phyloP scores from a whole-genome alignment of 2,113 vertebrate genomes.

The Lamprotornis superbus region DNA sequence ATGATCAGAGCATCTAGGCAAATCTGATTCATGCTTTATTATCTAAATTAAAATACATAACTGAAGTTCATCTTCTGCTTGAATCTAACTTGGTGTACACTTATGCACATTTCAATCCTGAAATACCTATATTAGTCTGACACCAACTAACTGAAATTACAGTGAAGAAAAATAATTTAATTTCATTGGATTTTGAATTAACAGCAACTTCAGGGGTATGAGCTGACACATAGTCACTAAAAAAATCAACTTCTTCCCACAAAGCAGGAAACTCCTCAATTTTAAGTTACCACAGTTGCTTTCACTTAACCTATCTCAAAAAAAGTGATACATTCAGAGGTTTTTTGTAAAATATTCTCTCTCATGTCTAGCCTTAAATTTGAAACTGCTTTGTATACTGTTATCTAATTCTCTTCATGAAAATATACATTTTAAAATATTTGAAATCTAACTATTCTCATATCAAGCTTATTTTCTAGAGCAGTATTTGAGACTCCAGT shows the following conservation, averaged over 20 bases:
- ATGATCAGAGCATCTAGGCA: constrained; percentile 6
- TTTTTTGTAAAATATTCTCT: neutral
- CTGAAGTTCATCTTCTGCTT: constrained; percentile 33
- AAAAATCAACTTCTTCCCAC: neutral
- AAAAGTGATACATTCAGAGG: neutral
- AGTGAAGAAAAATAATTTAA: constrained; percentile 30
- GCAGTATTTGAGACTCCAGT: neutral
- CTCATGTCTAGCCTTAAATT: neutral
- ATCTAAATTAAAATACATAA: constrained; percentile 9
- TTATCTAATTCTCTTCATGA: neutral
- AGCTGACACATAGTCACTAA: neutral
- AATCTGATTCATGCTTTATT: constrained; percentile 34
- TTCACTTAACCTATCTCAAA: neutral
- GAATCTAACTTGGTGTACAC: constrained; percentile 31
- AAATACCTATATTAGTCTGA: constrained; percentile 17
- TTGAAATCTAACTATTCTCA: neutral
- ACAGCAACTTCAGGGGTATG: neutral
- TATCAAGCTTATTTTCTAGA: neutral
- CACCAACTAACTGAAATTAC: constrained; percentile 39
- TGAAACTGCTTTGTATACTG: neutral
- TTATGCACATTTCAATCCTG: neutral
- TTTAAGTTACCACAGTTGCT: neutral
- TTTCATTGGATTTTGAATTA: constrained; percentile 37
- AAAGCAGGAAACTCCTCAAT: neutral
- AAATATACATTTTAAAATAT: neutral